Percentiles rank a stretch among this genome's conserved stretches.
phyloP scores from a whole-genome alignment of 2,888 invertebrate species.

The Campaea margaritaria region DNA sequence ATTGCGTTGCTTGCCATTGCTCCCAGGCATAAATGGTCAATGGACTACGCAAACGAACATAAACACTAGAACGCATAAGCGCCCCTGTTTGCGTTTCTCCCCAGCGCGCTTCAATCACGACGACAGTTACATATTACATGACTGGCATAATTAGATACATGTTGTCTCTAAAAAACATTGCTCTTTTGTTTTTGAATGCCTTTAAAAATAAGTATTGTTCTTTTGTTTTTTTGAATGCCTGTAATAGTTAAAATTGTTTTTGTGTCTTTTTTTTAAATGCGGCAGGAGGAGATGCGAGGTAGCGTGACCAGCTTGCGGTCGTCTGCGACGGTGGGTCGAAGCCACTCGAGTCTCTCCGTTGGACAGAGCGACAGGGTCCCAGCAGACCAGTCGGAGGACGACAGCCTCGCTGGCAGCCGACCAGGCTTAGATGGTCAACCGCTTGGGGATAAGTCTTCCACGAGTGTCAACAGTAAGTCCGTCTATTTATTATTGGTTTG shows the following conservation, averaged over 20 bases:
- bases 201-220: not conserved
- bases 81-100: no score
- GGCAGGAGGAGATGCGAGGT: slow-evolving; percentile 52
- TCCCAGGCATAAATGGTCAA: no score
- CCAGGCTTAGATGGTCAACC: slow-evolving; percentile 53
- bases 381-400: slow-evolving; percentile 47
- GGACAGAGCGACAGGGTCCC: slow-evolving; percentile 52
- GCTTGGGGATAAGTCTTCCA: slow-evolving; percentile 52
- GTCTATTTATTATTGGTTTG: not conserved
- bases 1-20: no score
- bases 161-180: no score
- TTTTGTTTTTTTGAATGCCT: not conserved
- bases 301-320: slow-evolving; percentile 61
- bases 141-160: no score
- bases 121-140: no score
- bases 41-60: no score
- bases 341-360: slow-evolving; percentile 60
- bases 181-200: no score
- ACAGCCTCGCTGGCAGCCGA: slow-evolving; percentile 58
- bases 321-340: slow-evolving; percentile 54
- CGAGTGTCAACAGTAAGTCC: slow-evolving; percentile 63
- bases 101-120: no score
- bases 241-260: not conserved
- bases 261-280: not conserved
- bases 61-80: no score